These are phyloP conservation scores for Helogale parvula DNA, from an alignment of 2,113 vertebrate genomes.

Conservation along the genomic window DNA sequence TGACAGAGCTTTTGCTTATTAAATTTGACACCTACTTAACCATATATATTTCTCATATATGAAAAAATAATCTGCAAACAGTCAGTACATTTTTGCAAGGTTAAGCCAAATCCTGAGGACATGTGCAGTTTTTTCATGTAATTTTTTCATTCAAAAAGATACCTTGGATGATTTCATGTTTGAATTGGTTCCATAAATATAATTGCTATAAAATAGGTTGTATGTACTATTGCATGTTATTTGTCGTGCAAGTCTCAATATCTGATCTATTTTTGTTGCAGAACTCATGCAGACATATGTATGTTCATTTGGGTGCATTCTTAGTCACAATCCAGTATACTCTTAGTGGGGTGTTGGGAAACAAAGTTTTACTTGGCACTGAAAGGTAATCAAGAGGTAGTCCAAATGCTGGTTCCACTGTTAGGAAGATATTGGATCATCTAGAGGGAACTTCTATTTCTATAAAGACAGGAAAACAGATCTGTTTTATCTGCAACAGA, in stretches of 20 bases:
- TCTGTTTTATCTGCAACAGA: not conserved
- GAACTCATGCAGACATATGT: not conserved
- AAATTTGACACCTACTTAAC: not conserved
- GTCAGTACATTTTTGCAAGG: not conserved
- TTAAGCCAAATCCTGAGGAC: not conserved
- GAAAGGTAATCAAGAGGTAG: not conserved
- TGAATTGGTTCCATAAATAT: not conserved
- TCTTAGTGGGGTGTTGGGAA: not conserved
- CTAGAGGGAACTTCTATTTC: not conserved
- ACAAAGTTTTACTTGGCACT: not conserved
- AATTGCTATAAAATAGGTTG: not conserved
- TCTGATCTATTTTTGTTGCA: not conserved
- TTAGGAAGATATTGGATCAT: not conserved
- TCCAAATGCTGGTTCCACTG: not conserved
- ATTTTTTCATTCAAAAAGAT: conserved; percentile 27
- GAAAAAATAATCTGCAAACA: not conserved
- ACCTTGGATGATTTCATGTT: not conserved
- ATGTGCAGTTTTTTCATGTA: not conserved
- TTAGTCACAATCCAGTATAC: not conserved
- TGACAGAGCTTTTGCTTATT: not conserved
- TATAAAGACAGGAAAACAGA: not conserved
- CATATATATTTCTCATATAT: not conserved
- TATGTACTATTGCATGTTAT: not conserved
- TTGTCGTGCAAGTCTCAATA: not conserved
- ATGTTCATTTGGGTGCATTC: not conserved